phyloP scores from a whole-genome alignment of 2,888 invertebrate genomes.

The Meiosimyza decipiens region DNA sequence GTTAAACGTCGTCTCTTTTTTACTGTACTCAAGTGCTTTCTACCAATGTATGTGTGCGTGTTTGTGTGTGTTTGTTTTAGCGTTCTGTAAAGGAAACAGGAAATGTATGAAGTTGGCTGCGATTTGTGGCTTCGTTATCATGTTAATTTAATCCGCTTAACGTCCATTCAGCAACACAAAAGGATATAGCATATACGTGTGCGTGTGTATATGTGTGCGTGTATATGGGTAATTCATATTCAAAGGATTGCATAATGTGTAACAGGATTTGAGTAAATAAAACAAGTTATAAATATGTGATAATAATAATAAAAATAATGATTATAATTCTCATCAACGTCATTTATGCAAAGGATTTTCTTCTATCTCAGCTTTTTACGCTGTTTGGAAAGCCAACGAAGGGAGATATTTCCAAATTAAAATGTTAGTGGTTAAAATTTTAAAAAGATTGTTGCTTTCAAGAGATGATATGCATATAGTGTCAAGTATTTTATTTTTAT shows the following conservation, averaged over 20 bases:
- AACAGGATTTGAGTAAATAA: slow-evolving; percentile 55
- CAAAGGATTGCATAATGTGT: slow-evolving; percentile 54
- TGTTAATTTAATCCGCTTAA: slow-evolving; percentile 34
- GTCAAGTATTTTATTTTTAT: too few relatives aligned
- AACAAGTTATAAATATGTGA: slow-evolving; percentile 65
- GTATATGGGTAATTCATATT: slow-evolving; percentile 37
- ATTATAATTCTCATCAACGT: slow-evolving; percentile 52
- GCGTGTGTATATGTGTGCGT: slow-evolving; percentile 8
- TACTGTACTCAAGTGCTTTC: not conserved
- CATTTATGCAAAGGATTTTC: slow-evolving; percentile 58
- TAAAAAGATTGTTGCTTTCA: too few relatives aligned
- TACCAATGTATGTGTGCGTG: slow-evolving; percentile 24
- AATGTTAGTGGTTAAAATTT: too few relatives aligned
- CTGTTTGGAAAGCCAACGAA: not conserved
- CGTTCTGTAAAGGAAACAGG: slow-evolving; percentile 12
- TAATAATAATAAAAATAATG: slow-evolving; percentile 60
- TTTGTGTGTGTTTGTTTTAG: slow-evolving; percentile 36
- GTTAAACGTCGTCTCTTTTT: not conserved
- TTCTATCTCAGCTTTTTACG: not conserved
- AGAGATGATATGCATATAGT: too few relatives aligned
- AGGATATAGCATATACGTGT: slow-evolving; percentile 2
- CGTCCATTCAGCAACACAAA: not conserved
- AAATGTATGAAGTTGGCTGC: slow-evolving; percentile 23
- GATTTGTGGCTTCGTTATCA: slow-evolving; percentile 28
- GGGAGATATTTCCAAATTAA: too few relatives aligned